Evolutionary conservation across 2,888 invertebrate species (phyloP).

Genomic region (Girardia tigrina): DNA sequence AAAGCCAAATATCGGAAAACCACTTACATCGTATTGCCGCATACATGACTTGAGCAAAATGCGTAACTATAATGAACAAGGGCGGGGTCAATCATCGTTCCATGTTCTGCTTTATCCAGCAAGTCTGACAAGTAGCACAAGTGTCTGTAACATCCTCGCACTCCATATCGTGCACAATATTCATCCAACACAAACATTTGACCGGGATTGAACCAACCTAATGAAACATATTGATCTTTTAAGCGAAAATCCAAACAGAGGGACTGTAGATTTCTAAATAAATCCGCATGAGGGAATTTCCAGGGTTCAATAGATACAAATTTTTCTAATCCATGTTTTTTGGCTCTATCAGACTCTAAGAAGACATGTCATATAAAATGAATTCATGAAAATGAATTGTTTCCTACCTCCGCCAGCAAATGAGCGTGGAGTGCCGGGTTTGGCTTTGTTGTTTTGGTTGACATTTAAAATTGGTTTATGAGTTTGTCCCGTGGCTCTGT

Average conservation of each 20-base stretch:
- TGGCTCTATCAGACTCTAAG: constrained; percentile 75
- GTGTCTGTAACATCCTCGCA: constrained; percentile 87
- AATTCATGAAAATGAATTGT: constrained; percentile 26
- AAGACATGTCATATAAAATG: neutral
- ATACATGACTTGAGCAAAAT: constrained; percentile 96
- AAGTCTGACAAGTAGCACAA: constrained; percentile 86
- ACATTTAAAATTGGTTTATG: constrained; percentile 88
- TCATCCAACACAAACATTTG: constrained; percentile 88
- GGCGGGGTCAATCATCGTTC: constrained; percentile 88
- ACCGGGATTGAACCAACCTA: constrained; percentile 99
- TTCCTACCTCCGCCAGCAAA: neutral
- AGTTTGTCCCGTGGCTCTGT: constrained; percentile 95
- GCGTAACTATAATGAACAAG: constrained; percentile 97
- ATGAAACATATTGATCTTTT: constrained; percentile 89
- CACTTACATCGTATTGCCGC: constrained; percentile 63
- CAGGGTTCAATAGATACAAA: constrained; percentile 97
- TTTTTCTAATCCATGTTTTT: constrained; percentile 96
- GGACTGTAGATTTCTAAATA: constrained; percentile 80
- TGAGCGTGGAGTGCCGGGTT: constrained; percentile 46
- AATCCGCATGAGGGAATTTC: constrained; percentile 79
- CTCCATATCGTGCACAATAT: constrained; percentile 86
- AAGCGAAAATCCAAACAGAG: constrained; percentile 82
- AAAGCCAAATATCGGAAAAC: too few species aligned
- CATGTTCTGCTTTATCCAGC: constrained; percentile 79
- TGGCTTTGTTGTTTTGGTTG: constrained; percentile 60